phyloP scores from a whole-genome alignment of 2,888 invertebrate species.

The Apamea epomidion region DNA sequence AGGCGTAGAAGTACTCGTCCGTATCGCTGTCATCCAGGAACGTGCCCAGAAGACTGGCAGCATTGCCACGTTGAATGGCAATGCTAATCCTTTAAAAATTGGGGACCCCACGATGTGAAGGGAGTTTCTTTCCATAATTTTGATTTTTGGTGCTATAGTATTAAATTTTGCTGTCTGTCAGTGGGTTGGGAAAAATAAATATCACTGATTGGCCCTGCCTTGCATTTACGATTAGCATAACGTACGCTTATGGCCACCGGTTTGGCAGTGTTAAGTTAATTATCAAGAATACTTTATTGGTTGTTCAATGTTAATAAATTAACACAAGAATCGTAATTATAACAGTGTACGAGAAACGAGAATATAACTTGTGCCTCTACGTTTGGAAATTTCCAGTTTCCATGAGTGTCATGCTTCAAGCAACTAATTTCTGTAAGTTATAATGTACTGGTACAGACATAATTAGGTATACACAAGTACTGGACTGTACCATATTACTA shows the following conservation, averaged over 20 bases:
- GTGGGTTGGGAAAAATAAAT: too few species aligned
- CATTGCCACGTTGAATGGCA: not conserved
- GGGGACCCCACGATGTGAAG: too few species aligned
- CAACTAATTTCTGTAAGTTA: conserved; percentile 3
- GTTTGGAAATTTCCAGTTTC: conserved; percentile 31
- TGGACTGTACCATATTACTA: not conserved
- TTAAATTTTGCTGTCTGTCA: too few species aligned
- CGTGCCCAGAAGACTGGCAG: not conserved
- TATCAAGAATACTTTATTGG: too few species aligned
- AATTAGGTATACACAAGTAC: not conserved
- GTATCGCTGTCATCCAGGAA: not conserved
- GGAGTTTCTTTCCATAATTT: too few species aligned
- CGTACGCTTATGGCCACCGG: too few species aligned
- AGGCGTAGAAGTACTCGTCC: not conserved
- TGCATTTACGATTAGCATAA: too few species aligned
- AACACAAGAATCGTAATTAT: not conserved
- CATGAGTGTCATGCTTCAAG: conserved; percentile 9
- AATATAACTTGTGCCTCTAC: not conserved
- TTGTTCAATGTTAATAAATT: not conserved
- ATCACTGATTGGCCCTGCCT: too few species aligned
- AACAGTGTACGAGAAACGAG: not conserved
- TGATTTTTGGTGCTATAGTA: too few species aligned
- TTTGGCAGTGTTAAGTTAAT: too few species aligned
- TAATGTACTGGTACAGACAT: conserved; percentile 2
- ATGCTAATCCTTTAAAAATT: too few species aligned